Evolutionary conservation across 2,888 invertebrate genomes (phyloP), one percentile per base, ranked within the genome.

Genomic region (Osmoderma eremita): DNA sequence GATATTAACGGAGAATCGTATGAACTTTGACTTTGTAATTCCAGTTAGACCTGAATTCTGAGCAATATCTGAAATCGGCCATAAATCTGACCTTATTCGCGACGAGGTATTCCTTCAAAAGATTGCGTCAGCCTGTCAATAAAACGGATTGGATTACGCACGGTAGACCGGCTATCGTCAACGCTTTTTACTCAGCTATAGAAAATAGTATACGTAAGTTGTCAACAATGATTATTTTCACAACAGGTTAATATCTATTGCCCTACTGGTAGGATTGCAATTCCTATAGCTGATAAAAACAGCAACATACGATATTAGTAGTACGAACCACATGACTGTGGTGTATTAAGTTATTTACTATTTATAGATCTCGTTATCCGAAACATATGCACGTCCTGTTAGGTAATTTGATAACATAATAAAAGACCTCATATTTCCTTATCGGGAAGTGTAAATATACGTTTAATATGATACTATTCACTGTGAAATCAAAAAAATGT

Each of bases 151-250:
- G 94, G 94, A 85, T 92, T 64, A 90, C 90, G 30, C 94, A 94
- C 80, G 92, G 93, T 62, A 86, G 91, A 51, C 93, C 94, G 5
- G 93, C 94, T 6, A 87, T 93, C 68, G 93, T 94, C 66, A 94
- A 94, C 79, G 94, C 94, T 1, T 94, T 91, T 84, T 94, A 94
- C 79, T 92, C 92, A 0, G 89, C 93, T 0, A 88, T 93, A 63
- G 93, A 94, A 82, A 94, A 94, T 81, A 92, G 92, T 77, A 94
- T 94, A 72, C 93, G 93, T 94, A 85, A 89, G 91, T 88, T 13
- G 1, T 30, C 6, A 30, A 30, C 30, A 18, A 10, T 20, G 10
- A 4, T 42, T 45, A 17, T 30, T 30, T 30, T 3, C 10, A 4
- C 10, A 30, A n/a, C n/a, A n/a, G n/a, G n/a, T n/a, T n/a, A n/a